Evolutionary conservation across 2,113 vertebrate genomes (phyloP), one percentile per base, ranked within the genome.

Genomic region (Cyprinus carpio): DNA sequence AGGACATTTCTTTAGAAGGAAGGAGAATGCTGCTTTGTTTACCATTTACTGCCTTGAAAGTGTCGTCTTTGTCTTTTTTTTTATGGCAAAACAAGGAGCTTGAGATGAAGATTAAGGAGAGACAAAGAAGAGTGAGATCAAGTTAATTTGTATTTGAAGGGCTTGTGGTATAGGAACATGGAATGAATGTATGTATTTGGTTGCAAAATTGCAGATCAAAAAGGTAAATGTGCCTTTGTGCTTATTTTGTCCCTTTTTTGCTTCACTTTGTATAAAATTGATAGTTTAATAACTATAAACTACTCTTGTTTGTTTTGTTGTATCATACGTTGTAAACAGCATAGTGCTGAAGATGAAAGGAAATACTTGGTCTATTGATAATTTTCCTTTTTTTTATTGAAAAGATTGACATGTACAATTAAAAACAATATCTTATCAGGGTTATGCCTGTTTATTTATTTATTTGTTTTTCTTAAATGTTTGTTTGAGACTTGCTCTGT

Each of bases 21-120:
- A 83, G 18, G 67, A 75, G 34, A 86, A 71, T 86, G 87, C 85
- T 88, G 87, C 85, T 88, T 86, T 31, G 51, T 25, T 77, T 27
- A 84, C 67, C 60, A 84, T 72, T 75, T 80, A 64, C 49, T 49
- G 56, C 84, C 72, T 60, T 82, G n/a, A 76, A 62, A 29, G 60
- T 62, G 60, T 82, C 43, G 6, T 23, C 20, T 23, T 82, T 56
- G 6, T 23, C 18, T 23, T 8, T 40, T 56, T 40, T 51, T 58
- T 72, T n/a, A 7, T 46, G 18, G 67, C 56, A 58, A 54, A 37
- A 83, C 58, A 65, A 60, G 67, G 16, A 18, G 27, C n/a, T 11
- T 76, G 25, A 31, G 16, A 31, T 54, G 27, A 76, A 29, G 43
- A 51, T 18, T 27, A 2, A 75, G 43, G 40, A 75, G 16, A 34